A percentile compares a stretch with the other conserved stretches of the same genome.
Conservation (phyloP, 2,797 vertebrate species). For the Rhinophrynus dorsalis region DNA sequence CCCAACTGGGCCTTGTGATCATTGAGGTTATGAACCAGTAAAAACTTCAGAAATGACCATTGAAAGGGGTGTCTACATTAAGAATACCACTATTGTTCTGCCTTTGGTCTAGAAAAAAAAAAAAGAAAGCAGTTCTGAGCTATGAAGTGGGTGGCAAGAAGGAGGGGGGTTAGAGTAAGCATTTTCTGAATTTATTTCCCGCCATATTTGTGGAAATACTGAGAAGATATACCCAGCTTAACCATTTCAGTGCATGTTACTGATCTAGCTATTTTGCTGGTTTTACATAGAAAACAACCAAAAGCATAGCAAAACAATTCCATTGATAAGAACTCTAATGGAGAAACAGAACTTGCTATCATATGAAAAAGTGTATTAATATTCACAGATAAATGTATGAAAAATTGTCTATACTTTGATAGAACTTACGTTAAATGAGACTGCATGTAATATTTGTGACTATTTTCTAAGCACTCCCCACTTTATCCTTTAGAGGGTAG, state of each 20-base stretch:
- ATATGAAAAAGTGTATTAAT: no score
- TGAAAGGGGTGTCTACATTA: conserved; percentile 62
- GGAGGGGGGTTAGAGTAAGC: neutral
- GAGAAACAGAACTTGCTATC: no score
- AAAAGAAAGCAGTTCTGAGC: conserved; percentile 18
- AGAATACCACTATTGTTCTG: conserved; percentile 70
- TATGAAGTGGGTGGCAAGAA: conserved; percentile 44
- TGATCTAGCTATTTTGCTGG: no score
- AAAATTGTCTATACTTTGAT: no score
- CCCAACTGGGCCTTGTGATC: conserved; percentile 84
- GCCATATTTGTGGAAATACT: conserved; percentile 44
- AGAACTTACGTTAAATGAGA: no score
- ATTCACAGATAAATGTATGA: no score
- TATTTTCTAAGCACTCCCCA: no score
- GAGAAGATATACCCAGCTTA: neutral
- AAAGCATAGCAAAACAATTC: no score
- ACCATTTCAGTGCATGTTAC: neutral
- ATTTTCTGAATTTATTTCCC: conserved; percentile 56
- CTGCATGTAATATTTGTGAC: no score
- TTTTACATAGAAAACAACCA: no score
- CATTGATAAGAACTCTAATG: no score
- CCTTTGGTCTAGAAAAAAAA: conserved; percentile 52
- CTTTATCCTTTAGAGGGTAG: no score
- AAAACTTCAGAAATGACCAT: conserved; percentile 69
- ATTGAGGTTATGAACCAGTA: conserved; percentile 68